Evolutionary conservation across 2,113 vertebrate species (phyloP), one percentile per base, ranked within the genome.

Genomic region (Bambusicola thoracicus): DNA sequence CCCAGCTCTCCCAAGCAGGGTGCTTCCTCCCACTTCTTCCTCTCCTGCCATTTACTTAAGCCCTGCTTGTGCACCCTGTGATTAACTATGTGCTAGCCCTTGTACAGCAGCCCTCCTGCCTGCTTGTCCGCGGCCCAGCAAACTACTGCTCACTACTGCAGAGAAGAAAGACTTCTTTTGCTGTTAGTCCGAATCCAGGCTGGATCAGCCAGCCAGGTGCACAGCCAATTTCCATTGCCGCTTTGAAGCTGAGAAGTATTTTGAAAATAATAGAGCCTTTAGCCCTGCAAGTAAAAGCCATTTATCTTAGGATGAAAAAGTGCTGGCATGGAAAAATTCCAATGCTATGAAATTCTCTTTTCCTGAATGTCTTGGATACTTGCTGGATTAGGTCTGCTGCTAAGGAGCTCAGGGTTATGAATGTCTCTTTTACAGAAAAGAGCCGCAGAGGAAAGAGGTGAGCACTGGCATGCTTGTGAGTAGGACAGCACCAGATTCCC

Each of bases 241-340:
- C 95, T 97, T 95, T 89, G 95, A 97, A 97, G 93, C 81, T 83
- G 92, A 81, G 78, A 96, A 97, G 80, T 89, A 88, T 94, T 96
- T 95, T 95, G 87, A 95, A 96, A 96, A 97, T 88, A 97, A 97
- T 93, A 74, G 96, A 91, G 92, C 86, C 76, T 76, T 97, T 95
- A 93, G 94, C 95, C 70, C 69, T 66, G 32, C 73, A 93, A 97
- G 95, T 96, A 94, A 97, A 97, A 94, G 83, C 75, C 90, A 95
- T 97, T 97, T 96, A 97, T 97, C 90, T 97, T 80, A 83, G 86
- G 89, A 91, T 96, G 91, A 96, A 96, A 96, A 97, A 94, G 77
- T 87, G 69, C 92, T 88, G 87, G 96, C 53, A 68, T 97, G 97
- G 95, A 96, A 97, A 96, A 94, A 95, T 96, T 96, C 94, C 84